Evolutionary conservation across 64 coral and sea anemone species (phyloP).

Genomic region (Montipora efflorescens): DNA sequence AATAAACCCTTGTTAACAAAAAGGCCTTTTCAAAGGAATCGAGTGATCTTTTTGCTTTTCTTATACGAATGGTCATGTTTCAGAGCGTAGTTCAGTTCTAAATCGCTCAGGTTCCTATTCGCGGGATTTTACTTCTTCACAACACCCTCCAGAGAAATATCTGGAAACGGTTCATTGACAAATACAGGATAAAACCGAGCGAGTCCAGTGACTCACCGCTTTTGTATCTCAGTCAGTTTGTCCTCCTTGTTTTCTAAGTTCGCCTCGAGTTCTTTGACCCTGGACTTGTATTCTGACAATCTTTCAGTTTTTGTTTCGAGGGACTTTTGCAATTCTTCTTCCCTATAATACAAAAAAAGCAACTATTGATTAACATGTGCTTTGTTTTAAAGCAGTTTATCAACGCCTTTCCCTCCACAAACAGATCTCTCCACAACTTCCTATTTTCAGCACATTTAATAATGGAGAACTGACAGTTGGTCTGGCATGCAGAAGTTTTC

Average conservation of each 20-base stretch:
- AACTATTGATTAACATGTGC: not conserved
- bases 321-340: constrained; percentile 85
- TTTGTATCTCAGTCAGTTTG: constrained; percentile 65
- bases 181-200: not conserved
- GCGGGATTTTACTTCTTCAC: not conserved
- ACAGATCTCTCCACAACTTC: too few species aligned
- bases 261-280: constrained; percentile 74
- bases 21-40: too few species aligned
- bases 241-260: constrained; percentile 75
- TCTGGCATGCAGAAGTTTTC: too few species aligned
- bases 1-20: too few species aligned
- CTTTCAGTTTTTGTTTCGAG: constrained; percentile 86
- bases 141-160: not conserved
- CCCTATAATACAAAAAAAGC: constrained; percentile 48
- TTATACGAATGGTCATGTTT: too few species aligned
- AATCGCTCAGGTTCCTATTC: too few species aligned
- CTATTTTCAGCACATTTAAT: too few species aligned
- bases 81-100: too few species aligned
- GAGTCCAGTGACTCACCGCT: constrained; percentile 37
- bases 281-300: constrained; percentile 80
- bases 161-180: not conserved
- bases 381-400: not conserved
- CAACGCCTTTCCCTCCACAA: too few species aligned
- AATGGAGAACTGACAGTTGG: too few species aligned
- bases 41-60: too few species aligned